Conservation (phyloP, 2,888 invertebrate genomes). For the Iphiclides podalirius region DNA sequence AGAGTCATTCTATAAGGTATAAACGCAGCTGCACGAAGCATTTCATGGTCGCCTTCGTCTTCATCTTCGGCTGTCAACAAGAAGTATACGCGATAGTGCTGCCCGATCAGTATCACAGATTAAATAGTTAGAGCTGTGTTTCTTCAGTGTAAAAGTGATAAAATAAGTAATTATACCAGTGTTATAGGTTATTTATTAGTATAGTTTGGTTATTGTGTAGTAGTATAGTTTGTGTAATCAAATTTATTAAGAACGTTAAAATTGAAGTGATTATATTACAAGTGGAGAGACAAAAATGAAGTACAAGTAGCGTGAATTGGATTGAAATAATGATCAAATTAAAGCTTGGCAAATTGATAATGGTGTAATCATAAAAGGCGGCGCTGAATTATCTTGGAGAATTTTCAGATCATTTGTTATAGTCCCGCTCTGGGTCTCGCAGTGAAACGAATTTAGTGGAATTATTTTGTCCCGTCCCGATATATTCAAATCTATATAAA, state of each 20-base stretch:
- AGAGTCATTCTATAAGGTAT: no score
- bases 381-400: constrained; percentile 48
- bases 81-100: no score
- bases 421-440: constrained; percentile 46
- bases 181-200: no score
- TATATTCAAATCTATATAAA: constrained; percentile 26
- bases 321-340: constrained; percentile 52
- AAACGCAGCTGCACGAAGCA: no score
- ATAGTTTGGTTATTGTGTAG: no score
- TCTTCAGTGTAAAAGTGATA: no score
- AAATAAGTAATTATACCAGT: no score
- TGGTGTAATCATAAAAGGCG: constrained; percentile 61
- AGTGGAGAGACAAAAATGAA: constrained; percentile 27
- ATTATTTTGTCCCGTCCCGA: constrained; percentile 34
- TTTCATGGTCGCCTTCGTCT: no score
- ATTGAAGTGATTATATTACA: constrained; percentile 27
- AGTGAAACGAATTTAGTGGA: constrained; percentile 60
- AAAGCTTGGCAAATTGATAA: constrained; percentile 77
- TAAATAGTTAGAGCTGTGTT: no score
- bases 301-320: constrained; percentile 30
- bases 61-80: no score
- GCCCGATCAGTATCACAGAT: no score
- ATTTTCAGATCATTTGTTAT: constrained; percentile 70
- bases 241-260: constrained; percentile 21
- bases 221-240: no score